Conservation (phyloP, 2,888 invertebrate genomes). For the Xestia ashworthii region DNA sequence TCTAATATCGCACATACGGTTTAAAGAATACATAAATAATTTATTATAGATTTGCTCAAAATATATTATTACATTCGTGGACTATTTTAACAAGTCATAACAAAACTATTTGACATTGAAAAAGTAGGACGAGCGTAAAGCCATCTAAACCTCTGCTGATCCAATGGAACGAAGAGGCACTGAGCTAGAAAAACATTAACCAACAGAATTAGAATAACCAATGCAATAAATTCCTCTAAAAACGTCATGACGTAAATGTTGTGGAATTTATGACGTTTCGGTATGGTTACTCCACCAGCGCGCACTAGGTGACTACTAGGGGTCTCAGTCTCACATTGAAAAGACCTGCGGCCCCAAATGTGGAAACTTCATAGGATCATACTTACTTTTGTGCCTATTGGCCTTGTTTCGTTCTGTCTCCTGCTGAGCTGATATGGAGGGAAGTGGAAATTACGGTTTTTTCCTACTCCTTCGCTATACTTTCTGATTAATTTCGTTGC, state of each 20-base stretch:
- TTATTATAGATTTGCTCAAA: not conserved
- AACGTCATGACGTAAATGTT: not conserved
- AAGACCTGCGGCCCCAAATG: too few relatives aligned
- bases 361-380: too few relatives aligned
- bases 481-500: too few relatives aligned
- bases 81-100: not conserved
- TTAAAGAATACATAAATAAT: not conserved
- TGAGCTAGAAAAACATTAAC: conserved; percentile 7
- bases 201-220: not conserved
- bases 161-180: not conserved
- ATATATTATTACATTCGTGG: not conserved
- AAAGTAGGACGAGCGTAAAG: conserved; percentile 4
- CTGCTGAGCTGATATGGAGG: too few relatives aligned
- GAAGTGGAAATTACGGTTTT: too few relatives aligned
- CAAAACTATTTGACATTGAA: conserved; percentile 25
- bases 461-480: too few relatives aligned
- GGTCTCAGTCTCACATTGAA: too few relatives aligned
- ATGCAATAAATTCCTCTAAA: not conserved
- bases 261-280: not conserved
- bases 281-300: not conserved
- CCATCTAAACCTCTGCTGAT: conserved; percentile 10
- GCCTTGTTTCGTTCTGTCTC: too few relatives aligned
- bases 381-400: too few relatives aligned
- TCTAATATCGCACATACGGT: too few relatives aligned
- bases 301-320: not conserved